Base-by-base conservation (phyloP, 2,888 invertebrate genomes). In the Apodemia zela region DNA sequence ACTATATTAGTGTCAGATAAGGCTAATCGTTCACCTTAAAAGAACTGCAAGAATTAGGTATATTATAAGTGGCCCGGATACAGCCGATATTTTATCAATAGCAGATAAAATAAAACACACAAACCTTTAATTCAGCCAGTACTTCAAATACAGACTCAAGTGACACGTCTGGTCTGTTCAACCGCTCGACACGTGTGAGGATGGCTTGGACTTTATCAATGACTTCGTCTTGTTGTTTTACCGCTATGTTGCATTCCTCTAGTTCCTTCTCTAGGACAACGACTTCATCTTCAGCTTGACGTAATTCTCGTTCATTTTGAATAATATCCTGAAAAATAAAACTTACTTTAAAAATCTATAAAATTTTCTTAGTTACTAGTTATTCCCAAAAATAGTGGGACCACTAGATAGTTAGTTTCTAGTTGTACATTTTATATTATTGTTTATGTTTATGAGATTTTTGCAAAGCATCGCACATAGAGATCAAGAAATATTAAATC, bases 181-280 rank as follows among this genome's bases (percentile, higher is more conserved):
- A 77, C 69, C 84, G 92, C 65, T 95, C 94, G 0, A 98, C 94
- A 2, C 95, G 92, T 2, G 89, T 80, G 35, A 97, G 79, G 0
- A 97, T 94, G 58, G 93, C 92, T 72, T 96, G 93, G 65, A 98
- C 80, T 58, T 80, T 82, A n/a, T 67, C 67, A 42, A 97, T 94
- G 63, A 96, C 94, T 61, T 93, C 89, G 51, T 95, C 94, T 74
- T 98, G 97, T 42, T 96, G 94, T 5, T 92, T 87, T 18, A 97
- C 85, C 38, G 95, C 90, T 61, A 93, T 93, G 61, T 93, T 92
- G 62, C 97, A 89, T 63, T 94, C 94, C 21, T 94, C 93, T 61
- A 96, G 93, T 78, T 99, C 98, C 65, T 97, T 94, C 72, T 96
- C 94, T 21, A 99, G 84, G 0, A 95, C 94, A 0, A 97, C 93